Evolutionary conservation across 1,140 invertebrate species (phyloP).

Genomic region (Apocrypta bakeri): DNA sequence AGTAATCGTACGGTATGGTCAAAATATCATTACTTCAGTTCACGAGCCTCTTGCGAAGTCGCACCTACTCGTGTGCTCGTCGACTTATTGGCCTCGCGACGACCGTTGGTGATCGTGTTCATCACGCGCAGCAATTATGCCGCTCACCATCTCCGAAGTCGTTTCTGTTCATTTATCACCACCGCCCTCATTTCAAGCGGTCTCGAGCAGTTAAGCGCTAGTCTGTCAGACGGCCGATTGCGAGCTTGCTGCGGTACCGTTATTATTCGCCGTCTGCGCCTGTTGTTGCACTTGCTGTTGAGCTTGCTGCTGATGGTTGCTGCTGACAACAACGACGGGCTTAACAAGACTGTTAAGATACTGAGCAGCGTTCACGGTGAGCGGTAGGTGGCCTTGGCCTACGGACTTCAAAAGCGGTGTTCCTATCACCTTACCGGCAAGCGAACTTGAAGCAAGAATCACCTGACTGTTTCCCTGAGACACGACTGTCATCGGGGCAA

Average conservation of each 20-base stretch:
- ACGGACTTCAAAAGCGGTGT: conserved; percentile 72
- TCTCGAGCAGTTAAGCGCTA: not conserved
- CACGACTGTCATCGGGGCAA: conserved; percentile 73
- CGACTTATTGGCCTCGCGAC: not conserved
- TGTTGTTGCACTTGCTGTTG: conserved; percentile 49
- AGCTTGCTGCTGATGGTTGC: conserved; percentile 52
- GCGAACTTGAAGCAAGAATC: conserved; percentile 69
- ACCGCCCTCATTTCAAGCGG: conserved; percentile 11
- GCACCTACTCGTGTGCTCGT: not conserved
- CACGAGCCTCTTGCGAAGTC: not conserved
- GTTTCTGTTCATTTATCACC: not conserved
- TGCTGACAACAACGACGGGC: conserved; percentile 70
- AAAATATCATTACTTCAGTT: not conserved
- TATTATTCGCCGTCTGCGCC: not conserved
- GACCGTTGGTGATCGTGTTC: not conserved
- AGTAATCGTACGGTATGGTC: not conserved
- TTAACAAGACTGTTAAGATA: conserved; percentile 75
- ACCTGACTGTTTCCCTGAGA: conserved; percentile 72
- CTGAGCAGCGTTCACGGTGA: conserved; percentile 72
- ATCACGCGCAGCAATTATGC: not conserved
- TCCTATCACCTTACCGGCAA: conserved; percentile 72
- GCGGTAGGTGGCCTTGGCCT: conserved; percentile 70
- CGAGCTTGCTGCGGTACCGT: conserved; percentile 59
- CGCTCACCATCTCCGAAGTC: not conserved
- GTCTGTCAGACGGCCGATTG: conserved; percentile 71